Evolutionary conservation across 2,113 vertebrate species (phyloP).

Genomic region (Eleginops maclovinus): DNA sequence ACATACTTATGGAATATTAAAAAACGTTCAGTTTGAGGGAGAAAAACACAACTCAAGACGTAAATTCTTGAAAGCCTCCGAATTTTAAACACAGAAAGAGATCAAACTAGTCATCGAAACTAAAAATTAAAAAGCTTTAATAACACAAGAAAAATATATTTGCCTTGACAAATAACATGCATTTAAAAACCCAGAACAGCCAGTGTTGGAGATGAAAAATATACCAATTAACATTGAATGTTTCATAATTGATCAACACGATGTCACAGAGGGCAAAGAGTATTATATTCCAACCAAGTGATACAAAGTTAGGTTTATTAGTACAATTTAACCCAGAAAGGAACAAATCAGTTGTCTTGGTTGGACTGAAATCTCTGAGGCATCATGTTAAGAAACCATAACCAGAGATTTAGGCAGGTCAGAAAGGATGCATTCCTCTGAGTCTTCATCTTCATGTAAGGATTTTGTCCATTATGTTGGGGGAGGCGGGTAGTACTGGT

Average conservation of each 20-base stretch:
- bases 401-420: constrained; percentile 48
- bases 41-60: constrained; percentile 49
- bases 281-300: constrained; percentile 13
- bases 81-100: constrained; percentile 62
- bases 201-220: constrained; percentile 46
- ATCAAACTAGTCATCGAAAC: constrained; percentile 67
- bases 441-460: constrained; percentile 66
- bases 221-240: constrained; percentile 17
- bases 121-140: constrained; percentile 59
- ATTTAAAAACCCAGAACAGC: constrained; percentile 57
- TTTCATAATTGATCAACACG: constrained; percentile 36
- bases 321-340: constrained; percentile 37
- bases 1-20: constrained; percentile 70
- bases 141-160: constrained; percentile 43
- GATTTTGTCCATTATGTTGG: constrained; percentile 87
- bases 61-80: constrained; percentile 47
- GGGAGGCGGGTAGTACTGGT: constrained; percentile 96
- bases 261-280: constrained; percentile 34
- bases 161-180: constrained; percentile 72
- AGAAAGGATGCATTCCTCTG: constrained; percentile 56
- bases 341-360: constrained; percentile 29
- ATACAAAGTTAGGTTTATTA: constrained; percentile 42
- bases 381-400: constrained; percentile 26
- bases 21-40: constrained; percentile 59
- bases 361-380: constrained; percentile 42